Conservation (phyloP, 2,797 vertebrate genomes). For the Tauraco hartlaubi region DNA sequence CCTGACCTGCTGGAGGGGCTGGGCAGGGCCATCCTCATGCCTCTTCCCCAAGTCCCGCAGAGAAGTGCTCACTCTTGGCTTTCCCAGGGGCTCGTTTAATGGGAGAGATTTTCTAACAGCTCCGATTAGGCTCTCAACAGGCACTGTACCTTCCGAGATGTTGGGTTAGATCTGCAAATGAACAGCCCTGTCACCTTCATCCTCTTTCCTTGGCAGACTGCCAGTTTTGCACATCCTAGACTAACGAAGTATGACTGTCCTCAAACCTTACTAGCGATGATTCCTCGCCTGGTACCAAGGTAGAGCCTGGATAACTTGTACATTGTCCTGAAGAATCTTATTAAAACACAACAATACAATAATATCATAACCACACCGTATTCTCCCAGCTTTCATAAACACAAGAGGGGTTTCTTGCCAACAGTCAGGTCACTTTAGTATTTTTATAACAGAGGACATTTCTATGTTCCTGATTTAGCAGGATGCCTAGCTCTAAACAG, state of each 20-base stretch:
- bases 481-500: not conserved
- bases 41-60: fast-evolving
- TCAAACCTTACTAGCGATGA: not conserved
- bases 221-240: not conserved
- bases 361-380: not conserved
- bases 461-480: not conserved
- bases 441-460: not conserved
- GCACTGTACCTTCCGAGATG: not conserved
- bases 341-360: fast-evolving
- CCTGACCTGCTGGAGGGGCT: not conserved
- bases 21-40: not conserved
- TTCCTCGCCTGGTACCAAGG: not conserved
- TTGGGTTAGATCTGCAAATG: not conserved
- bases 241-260: not conserved
- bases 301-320: not conserved
- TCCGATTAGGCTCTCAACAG: not conserved
- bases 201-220: not conserved
- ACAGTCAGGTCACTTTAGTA: not conserved
- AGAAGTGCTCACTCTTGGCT: not conserved
- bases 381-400: not conserved
- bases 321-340: not conserved
- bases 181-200: not conserved
- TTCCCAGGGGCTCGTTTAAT: not conserved
- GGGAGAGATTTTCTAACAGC: not conserved
- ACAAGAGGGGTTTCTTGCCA: not conserved